Conservation (phyloP, 2,888 invertebrate species). For the Nezara viridula region DNA sequence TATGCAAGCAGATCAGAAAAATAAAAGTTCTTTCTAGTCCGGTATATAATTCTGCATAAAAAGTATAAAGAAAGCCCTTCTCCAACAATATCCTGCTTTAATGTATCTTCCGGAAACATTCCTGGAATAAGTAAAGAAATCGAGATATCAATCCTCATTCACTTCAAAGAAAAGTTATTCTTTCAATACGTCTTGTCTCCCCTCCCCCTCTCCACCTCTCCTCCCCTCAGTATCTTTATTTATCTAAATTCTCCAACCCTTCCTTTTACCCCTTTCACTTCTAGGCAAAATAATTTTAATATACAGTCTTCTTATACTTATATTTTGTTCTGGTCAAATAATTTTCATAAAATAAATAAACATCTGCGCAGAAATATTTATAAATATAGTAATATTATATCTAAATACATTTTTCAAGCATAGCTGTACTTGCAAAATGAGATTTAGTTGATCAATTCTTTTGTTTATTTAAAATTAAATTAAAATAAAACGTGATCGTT, state of each 20-base stretch:
- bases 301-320: no score
- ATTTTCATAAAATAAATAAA: no score
- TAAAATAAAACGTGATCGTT: no score
- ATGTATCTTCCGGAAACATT: neutral
- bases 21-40: neutral
- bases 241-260: neutral
- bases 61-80: neutral
- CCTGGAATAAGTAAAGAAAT: neutral
- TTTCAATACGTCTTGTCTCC: neutral
- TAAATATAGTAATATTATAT: no score
- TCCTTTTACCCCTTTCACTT: neutral
- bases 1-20: neutral
- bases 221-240: slow-evolving; percentile 1
- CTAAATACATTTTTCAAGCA: no score
- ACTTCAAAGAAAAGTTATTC: neutral
- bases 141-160: neutral
- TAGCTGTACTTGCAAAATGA: no score
- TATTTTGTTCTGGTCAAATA: no score
- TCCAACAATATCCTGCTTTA: neutral
- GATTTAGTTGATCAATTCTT: no score
- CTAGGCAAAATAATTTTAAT: neutral
- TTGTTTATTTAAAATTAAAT: no score
- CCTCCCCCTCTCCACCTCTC: no score
- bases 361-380: no score
- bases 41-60: neutral